Evolutionary conservation across 2,888 invertebrate genomes (phyloP), one percentile per base, ranked within the genome.

Genomic region (Callosobruchus maculatus): DNA sequence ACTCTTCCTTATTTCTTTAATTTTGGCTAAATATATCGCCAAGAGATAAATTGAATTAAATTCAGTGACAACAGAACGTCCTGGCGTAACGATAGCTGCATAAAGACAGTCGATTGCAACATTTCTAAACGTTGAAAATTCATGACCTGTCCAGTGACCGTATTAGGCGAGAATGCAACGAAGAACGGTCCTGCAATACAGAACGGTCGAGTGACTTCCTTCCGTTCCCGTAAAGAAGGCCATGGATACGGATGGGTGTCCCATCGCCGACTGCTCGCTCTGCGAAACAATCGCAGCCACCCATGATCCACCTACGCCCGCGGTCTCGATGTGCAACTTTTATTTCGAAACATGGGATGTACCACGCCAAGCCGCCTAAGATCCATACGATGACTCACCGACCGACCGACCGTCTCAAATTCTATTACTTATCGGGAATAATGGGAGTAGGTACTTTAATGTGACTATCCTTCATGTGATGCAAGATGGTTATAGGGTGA

Each of bases 321-420:
- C 73, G 68, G 67, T 73, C 73, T 71, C 30, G 76, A 76, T 76
- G 74, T 72, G 74, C 76, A 76, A 76, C 76, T 76, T 76, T 76
- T 76, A 74, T 74, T 76, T 74, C 76, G 72, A 76, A 71, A 74
- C 71, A 68, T 31, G 73, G 73, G 74, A 76, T 76, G 67, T 30
- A 68, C 68, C 31, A 20, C 31, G 75, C 68, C 68, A 7, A 2
- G 68, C 26, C 30, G 75, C 68, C 68, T 68, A 7, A 20, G 20
- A 68, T n/a, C 68, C 68, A 18, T 13, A 4, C 21, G 3, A 13
- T 68, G 68, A 68, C 21, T 68, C 68, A 68, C 49, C 13, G 49
- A 18, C 18, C 13, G 1, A 18, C 22, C 20, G 13, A 68, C 49
- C 13, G 49, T 7, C 18, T 49, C 18, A 18, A 49, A 49, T 49